Evolutionary conservation across 2,113 vertebrate genomes (phyloP).

Genomic region (Hyaena hyaena): DNA sequence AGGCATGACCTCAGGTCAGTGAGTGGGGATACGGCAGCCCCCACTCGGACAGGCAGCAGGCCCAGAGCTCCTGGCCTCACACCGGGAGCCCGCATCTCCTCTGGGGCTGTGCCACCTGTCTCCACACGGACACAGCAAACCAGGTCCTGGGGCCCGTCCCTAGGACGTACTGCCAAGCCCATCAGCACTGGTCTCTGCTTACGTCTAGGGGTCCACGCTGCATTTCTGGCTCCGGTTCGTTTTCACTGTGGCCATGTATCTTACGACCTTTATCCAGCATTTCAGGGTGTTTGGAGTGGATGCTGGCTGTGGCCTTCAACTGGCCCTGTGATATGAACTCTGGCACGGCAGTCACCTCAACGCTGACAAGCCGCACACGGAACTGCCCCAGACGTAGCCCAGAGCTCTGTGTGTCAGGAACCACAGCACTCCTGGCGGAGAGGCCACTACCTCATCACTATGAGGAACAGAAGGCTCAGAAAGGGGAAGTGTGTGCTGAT

Average conservation of each 20-base stretch:
- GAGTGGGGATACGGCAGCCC: not conserved
- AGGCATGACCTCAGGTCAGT: not conserved
- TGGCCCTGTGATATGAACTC: not conserved
- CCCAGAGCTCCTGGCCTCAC: not conserved
- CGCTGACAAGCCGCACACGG: not conserved
- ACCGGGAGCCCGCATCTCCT: not conserved
- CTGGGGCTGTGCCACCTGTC: not conserved
- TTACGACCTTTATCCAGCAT: not conserved
- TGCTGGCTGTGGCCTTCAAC: not conserved
- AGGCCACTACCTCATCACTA: not conserved
- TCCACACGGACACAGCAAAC: not conserved
- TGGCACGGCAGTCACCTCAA: not conserved
- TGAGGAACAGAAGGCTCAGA: not conserved
- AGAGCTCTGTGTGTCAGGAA: not conserved
- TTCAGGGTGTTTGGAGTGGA: not conserved
- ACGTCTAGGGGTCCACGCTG: not conserved
- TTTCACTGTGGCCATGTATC: not conserved
- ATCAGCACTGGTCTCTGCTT: not conserved
- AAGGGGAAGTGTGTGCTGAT: not conserved
- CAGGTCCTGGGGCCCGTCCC: not conserved
- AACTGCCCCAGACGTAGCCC: not conserved
- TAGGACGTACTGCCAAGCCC: not conserved
- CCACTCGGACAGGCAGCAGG: not conserved
- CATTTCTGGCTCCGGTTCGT: not conserved
- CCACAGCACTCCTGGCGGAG: not conserved